These are phyloP conservation scores for Prietella phreatophila DNA, from an alignment of 2,113 vertebrate species.

Conservation along the genomic window DNA sequence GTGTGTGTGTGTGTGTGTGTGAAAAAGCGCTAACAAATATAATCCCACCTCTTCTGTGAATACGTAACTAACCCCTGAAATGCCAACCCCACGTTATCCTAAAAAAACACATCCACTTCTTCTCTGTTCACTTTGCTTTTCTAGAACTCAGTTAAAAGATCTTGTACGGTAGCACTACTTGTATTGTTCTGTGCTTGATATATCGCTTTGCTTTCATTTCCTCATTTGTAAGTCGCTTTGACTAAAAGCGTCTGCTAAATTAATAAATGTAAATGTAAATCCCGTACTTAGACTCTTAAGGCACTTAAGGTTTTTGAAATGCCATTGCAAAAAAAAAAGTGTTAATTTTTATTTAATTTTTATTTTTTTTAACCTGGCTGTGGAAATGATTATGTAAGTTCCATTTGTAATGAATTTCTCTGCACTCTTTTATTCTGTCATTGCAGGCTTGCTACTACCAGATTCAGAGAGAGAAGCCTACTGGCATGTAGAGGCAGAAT, in stretches of 20 bases:
- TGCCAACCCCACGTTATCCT: too few species aligned
- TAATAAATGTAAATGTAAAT: too few species aligned
- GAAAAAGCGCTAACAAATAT: background rate
- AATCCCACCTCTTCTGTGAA: background rate
- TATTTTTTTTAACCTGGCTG: background rate
- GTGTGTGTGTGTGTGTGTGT: too few species aligned
- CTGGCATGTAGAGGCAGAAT: constrained; percentile 62
- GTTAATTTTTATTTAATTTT: background rate
- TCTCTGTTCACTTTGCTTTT: too few species aligned
- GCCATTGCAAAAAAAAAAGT: background rate
- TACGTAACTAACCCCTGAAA: too few species aligned
- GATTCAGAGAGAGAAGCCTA: constrained; percentile 89
- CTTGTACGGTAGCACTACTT: too few species aligned
- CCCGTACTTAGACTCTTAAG: background rate
- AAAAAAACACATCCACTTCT: too few species aligned
- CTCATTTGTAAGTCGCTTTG: too few species aligned
- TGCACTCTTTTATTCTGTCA: constrained; percentile 42
- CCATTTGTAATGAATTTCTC: background rate
- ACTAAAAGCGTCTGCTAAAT: too few species aligned
- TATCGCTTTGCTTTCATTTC: too few species aligned
- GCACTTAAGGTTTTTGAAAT: background rate
- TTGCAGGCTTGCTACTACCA: constrained; percentile 93
- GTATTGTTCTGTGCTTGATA: too few species aligned
- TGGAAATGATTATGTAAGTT: background rate
- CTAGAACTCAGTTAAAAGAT: too few species aligned